Base-by-base conservation (phyloP, 1,140 invertebrate genomes). In the Rhopalosiphum maidis region DNA sequence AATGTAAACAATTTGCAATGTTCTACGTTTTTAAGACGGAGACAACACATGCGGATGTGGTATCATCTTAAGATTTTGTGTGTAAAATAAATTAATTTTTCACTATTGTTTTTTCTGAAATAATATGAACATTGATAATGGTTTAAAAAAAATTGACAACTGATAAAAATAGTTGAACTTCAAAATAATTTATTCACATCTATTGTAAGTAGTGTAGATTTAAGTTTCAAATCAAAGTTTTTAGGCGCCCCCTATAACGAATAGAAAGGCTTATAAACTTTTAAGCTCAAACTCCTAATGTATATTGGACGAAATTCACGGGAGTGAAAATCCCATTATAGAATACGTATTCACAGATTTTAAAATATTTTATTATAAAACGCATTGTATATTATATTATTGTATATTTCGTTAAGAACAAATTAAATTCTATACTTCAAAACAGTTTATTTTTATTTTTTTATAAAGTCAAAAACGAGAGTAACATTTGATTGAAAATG, bases 191-290 rank as follows among this genome's bases (percentile, higher is more conserved):
- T 46, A 46, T n/a, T 51, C n/a, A 23, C 30, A 22, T 37, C 30
- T 51, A 35, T 88, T 51, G 87, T 51, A 23, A 88, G 87, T 51
- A 35, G 48, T 37, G n/a, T 88, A 88, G n/a, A 11, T 51, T 51
- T 54, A 88, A 87, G 85, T 87, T 87, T 87, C 85, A n/a, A 35
- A 88, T 88, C 87, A 51, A 88, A 88, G 87, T 88, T 88, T 54
- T 88, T n/a, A 51, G 85, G 41, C 30, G 85, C 43, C 85, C 43
- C 30, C 25, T 87, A 43, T 18, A 30, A 48, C 85, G 30, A 43
- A 43, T 23, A 43, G 43, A 87, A 54, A 88, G 87, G 48, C 87
- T 51, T 88, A 88, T 30, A 51, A 88, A 88, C n/a, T 88, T 88
- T 88, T 88, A 88, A 88, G 30, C 87, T 35, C n/a, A 88, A 48